These are phyloP conservation scores for Perodicticus potto DNA, from an alignment of 2,797 vertebrate genomes.

Conservation along the genomic window DNA sequence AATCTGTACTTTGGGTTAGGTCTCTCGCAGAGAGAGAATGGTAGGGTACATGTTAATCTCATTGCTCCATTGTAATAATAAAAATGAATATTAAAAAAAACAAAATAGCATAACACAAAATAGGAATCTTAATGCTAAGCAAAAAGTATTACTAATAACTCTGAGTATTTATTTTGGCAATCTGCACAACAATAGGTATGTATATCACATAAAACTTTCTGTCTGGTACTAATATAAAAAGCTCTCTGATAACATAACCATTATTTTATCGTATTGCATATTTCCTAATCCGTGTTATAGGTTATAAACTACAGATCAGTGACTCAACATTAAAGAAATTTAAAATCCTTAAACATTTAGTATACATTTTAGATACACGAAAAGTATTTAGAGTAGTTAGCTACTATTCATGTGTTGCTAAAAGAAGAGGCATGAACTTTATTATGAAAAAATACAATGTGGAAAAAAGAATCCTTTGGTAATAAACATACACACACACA, in stretches of 20 bases:
- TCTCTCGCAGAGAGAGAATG: neutral
- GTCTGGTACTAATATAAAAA: neutral
- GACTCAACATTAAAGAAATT: neutral
- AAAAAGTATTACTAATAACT: neutral
- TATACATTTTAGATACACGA: neutral
- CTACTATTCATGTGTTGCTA: neutral
- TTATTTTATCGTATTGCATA: neutral
- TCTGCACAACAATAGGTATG: neutral
- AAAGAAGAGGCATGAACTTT: slow-evolving; percentile 55
- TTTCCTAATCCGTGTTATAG: neutral
- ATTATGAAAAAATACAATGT: slow-evolving; percentile 59
- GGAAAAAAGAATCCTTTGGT: slow-evolving; percentile 13
- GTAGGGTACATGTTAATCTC: neutral
- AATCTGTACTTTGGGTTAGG: neutral
- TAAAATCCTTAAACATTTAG: neutral
- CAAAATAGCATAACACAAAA: neutral
- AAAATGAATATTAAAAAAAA: neutral
- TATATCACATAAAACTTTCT: neutral
- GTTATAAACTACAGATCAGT: neutral
- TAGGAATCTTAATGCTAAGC: neutral
- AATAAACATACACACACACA: slow-evolving; percentile 57
- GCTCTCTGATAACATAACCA: neutral
- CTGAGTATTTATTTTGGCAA: neutral
- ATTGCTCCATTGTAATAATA: neutral
- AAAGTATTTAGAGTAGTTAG: neutral